Percentiles rank a stretch among this genome's conserved stretches.
phyloP scores from a whole-genome alignment of 2,113 vertebrate species.

The Donacobius atricapilla region DNA sequence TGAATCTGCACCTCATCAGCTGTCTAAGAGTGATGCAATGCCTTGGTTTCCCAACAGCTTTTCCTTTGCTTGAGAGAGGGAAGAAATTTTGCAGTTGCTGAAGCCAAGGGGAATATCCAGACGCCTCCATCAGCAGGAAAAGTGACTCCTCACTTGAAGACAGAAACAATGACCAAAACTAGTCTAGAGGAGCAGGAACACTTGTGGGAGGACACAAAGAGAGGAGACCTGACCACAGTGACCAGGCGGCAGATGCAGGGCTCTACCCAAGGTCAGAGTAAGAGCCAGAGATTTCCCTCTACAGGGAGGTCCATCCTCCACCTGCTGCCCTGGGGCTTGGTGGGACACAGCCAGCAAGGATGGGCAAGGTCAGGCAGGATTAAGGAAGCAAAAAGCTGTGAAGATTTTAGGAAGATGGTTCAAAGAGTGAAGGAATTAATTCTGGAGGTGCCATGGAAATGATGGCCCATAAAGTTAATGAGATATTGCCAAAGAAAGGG shows the following conservation, averaged over 20 bases:
- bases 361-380: not conserved
- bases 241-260: too few species aligned
- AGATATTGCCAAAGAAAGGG: conserved; percentile 71
- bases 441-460: conserved; percentile 50
- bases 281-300: not conserved
- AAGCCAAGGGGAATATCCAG: not conserved
- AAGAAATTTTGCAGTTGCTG: accelerated
- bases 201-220: not conserved
- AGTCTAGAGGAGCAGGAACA: not conserved
- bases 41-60: not conserved
- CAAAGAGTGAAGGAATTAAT: conserved; percentile 55
- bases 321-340: not conserved
- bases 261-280: not conserved
- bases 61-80: not conserved
- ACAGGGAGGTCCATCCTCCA: not conserved
- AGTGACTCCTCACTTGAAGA: not conserved
- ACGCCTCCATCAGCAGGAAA: accelerated
- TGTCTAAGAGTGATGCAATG: not conserved
- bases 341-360: not conserved
- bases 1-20: not conserved
- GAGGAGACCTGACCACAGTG: not conserved
- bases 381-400: not conserved
- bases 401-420: not conserved
- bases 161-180: not conserved
- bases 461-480: conserved; percentile 76